Evolutionary conservation across 1,140 invertebrate genomes (phyloP), one percentile per base, ranked within the genome.

Genomic region (Archivesica marissinica): DNA sequence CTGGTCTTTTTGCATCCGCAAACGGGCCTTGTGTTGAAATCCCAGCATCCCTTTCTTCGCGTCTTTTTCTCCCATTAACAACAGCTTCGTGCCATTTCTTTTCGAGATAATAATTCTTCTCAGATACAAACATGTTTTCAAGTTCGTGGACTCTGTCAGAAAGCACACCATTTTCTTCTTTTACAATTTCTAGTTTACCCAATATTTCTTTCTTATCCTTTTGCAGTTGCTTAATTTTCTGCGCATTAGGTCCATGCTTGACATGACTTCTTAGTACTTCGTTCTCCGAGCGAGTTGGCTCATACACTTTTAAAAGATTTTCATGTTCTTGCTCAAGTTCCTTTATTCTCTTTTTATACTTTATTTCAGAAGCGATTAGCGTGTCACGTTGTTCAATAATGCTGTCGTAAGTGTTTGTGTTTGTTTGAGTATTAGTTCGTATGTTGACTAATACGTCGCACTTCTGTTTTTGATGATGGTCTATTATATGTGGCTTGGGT

Each of bases 1-100:
- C 59, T n/a, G 39, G 33, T 20, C 44, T 25, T 44, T 41, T 83
- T 75, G 44, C 38, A n/a, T 35, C 23, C 11, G 25, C 28, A 75
- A 83, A 83, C 13, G 80, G 80, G 6, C 80, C 80, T 47, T 83
- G 80, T 52, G 68, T 59, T 15, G 50, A 39, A 11, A 64, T 23
- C 0, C 2, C 15, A 13, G 54, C 47, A 38, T 83, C 80, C 41
- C 75, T 66, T 61, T 74, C 80, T 20, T 75, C 52, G 28, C 70
- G 68, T 56, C 47, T 47, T n/a, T 75, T 44, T 11, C 82, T 23
- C 39, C 38, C 72, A 20, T 17, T 33, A 28, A 66, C 82, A 0
- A 68, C 7, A 13, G 59, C 61, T 66, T 66, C 38, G 3, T 28
- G 47, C 59, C 44, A 74, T 39, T 79, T 85, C 66, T 85, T 85